Conservation (phyloP, 2,888 invertebrate species). For the Drosophila lacicola region DNA sequence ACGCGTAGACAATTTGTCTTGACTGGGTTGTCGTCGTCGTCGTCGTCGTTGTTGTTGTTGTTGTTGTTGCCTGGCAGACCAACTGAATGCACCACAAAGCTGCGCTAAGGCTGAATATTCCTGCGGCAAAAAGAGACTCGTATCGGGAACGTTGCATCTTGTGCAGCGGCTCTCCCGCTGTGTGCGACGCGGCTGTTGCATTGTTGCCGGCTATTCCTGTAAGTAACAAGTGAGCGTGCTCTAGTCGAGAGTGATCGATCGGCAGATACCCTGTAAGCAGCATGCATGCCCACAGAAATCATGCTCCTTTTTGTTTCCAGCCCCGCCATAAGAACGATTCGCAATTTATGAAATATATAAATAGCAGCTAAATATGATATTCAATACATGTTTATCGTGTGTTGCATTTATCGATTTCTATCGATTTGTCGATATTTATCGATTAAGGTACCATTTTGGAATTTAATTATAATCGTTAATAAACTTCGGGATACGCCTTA, state of each 20-base stretch:
- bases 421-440: too few relatives aligned
- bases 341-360: too few relatives aligned
- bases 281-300: too few relatives aligned
- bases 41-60: constrained; percentile 6
- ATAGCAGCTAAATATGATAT: too few relatives aligned
- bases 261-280: neutral
- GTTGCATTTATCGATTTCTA: too few relatives aligned
- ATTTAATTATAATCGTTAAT: too few relatives aligned
- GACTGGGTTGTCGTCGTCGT: constrained; percentile 40
- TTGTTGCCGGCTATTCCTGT: constrained; percentile 49
- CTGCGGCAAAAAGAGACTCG: constrained; percentile 27
- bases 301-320: too few relatives aligned
- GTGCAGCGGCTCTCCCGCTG: constrained; percentile 58
- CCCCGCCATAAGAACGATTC: too few relatives aligned
- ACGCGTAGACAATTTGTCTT: constrained; percentile 79
- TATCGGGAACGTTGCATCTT: constrained; percentile 43
- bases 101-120: constrained; percentile 16
- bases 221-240: constrained; percentile 39
- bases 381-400: too few relatives aligned
- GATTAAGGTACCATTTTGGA: too few relatives aligned
- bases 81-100: constrained; percentile 45
- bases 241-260: neutral
- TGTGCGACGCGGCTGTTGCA: constrained; percentile 15
- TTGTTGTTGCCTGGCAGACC: constrained; percentile 36
- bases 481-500: too few relatives aligned